A percentile compares a stretch with the other conserved stretches of the same genome.
phyloP scores from a whole-genome alignment of 1,140 invertebrate species.

The Trichonephila inaurata region DNA sequence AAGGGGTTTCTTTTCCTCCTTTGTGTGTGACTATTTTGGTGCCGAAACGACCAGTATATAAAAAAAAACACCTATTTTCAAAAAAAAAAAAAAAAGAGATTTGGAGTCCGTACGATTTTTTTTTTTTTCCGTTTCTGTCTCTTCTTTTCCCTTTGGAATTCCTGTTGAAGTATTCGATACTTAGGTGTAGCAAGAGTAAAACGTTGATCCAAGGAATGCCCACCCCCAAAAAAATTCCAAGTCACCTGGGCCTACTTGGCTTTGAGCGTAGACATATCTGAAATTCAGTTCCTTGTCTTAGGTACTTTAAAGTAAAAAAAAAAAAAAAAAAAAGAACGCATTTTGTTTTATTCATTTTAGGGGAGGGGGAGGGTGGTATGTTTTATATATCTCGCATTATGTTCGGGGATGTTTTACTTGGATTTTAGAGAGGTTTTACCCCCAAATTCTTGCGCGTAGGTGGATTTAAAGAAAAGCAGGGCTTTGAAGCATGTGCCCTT shows the following conservation, averaged over 20 bases:
- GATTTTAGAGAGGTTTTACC: background rate
- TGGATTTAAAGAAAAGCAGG: no score
- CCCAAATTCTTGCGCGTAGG: background rate
- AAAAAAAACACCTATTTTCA: background rate
- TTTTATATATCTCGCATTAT: background rate
- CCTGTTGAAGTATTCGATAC: slow-evolving; percentile 25
- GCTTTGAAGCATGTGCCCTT: no score
- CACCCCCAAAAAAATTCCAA: background rate
- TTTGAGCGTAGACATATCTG: background rate
- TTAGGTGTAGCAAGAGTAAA: slow-evolving; percentile 2
- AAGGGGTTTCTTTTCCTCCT: background rate
- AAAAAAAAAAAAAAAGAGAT: background rate
- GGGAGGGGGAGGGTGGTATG: background rate
- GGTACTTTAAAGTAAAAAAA: background rate
- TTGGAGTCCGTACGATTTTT: background rate
- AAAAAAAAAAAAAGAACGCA: background rate
- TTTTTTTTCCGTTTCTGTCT: background rate
- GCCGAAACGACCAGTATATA: background rate
- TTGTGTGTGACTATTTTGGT: slow-evolving; percentile 15
- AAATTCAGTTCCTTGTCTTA: slow-evolving; percentile 27
- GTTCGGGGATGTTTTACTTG: background rate
- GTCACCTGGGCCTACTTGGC: background rate
- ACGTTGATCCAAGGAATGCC: background rate
- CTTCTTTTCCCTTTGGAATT: background rate
- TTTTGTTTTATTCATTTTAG: slow-evolving; percentile 14